phyloP scores from a whole-genome alignment of 2,113 vertebrate species.

The Felis chaus region DNA sequence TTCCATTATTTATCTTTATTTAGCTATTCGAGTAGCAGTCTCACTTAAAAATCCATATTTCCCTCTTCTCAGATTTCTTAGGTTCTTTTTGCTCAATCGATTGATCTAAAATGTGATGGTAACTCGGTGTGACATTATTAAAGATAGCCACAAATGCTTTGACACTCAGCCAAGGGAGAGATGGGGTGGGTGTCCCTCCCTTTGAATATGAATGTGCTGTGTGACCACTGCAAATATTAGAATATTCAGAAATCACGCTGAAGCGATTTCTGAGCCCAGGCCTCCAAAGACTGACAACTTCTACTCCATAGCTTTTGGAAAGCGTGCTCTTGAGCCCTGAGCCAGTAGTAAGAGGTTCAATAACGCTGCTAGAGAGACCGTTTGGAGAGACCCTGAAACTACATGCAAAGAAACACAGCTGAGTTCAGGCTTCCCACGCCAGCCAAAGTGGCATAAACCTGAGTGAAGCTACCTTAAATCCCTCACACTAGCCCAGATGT shows the following conservation, averaged over 20 bases:
- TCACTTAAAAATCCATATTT: background rate
- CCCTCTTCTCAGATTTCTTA: background rate
- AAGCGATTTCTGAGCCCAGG: background rate
- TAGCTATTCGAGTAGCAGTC: background rate
- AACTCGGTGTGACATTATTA: background rate
- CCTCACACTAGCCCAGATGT: background rate
- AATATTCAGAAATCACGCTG: background rate
- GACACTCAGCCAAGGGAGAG: background rate
- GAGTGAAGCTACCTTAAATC: background rate
- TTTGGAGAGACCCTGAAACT: background rate
- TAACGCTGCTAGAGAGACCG: background rate
- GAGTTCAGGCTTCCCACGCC: background rate
- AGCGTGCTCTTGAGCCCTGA: background rate
- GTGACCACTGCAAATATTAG: background rate
- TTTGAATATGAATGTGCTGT: background rate
- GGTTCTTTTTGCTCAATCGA: background rate
- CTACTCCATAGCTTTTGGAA: background rate
- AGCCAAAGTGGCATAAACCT: background rate
- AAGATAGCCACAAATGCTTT: background rate
- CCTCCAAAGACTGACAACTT: background rate
- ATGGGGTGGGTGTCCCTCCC: background rate
- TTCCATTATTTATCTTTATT: background rate
- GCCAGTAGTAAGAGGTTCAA: background rate
- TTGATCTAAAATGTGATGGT: background rate
- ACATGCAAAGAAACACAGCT: background rate